Conservation (phyloP, 2,888 invertebrate species). For the Troglohyphantes excavatus region DNA sequence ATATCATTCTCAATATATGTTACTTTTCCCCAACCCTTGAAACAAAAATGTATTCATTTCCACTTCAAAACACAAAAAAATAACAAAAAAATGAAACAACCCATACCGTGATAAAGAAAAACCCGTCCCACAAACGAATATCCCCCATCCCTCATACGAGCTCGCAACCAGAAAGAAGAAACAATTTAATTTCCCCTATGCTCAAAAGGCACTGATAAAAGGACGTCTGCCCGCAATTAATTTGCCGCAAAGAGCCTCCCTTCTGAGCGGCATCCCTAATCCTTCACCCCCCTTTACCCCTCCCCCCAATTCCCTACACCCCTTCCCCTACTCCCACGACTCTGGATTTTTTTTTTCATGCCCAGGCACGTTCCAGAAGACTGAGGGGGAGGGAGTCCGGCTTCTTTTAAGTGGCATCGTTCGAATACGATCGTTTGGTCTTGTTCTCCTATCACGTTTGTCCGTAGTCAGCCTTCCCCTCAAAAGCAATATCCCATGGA, state of each 20-base stretch:
- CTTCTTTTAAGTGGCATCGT: conserved; percentile 69
- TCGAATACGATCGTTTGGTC: conserved; percentile 65
- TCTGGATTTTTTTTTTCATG: conserved; percentile 32
- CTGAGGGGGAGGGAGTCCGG: conserved; percentile 10
- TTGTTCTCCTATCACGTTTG: conserved; percentile 70
- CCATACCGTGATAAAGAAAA: too few relatives aligned
- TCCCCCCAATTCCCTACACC: background rate
- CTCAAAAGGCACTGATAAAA: conserved; percentile 42
- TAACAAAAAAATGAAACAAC: too few relatives aligned
- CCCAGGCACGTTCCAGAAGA: conserved; percentile 54
- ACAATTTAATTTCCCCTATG: conserved; percentile 41
- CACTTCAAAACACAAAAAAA: too few relatives aligned
- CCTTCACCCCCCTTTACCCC: background rate
- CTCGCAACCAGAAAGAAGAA: background rate
- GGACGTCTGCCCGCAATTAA: conserved; percentile 38
- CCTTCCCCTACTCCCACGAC: background rate
- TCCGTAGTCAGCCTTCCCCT: conserved; percentile 47
- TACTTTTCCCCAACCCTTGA: too few relatives aligned
- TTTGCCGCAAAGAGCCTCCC: conserved; percentile 21
- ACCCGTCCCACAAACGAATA: too few relatives aligned
- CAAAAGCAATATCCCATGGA: conserved; percentile 62
- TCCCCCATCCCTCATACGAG: background rate
- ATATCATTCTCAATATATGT: too few relatives aligned
- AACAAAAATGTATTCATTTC: too few relatives aligned
- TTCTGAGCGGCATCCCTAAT: conserved; percentile 34